Conservation (phyloP, 2,797 vertebrate genomes). For the Bradypodion ventrale region DNA sequence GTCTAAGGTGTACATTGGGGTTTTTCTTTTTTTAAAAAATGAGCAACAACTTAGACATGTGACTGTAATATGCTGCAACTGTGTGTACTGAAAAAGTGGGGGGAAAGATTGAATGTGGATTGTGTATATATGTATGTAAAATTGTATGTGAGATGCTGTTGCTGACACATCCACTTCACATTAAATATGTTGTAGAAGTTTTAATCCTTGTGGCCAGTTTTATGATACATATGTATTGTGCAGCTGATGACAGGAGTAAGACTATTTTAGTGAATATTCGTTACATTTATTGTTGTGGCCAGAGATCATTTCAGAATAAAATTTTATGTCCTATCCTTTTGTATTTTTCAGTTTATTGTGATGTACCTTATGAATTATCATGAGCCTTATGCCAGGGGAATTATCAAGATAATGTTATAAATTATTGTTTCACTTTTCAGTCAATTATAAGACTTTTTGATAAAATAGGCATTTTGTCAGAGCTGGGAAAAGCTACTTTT, state of each 20-base stretch:
- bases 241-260: slow-evolving; percentile 90
- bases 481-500: no score
- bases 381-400: background rate
- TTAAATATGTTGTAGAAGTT: slow-evolving; percentile 83
- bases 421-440: background rate
- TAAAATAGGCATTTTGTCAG: background rate
- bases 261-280: slow-evolving; percentile 96
- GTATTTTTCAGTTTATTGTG: slow-evolving; percentile 54
- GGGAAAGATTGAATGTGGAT: slow-evolving; percentile 85
- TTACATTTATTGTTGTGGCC: slow-evolving; percentile 98
- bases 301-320: slow-evolving; percentile 92
- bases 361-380: background rate
- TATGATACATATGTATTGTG: slow-evolving; percentile 97
- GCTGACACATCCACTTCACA: slow-evolving; percentile 86
- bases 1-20: slow-evolving; percentile 76
- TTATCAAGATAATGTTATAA: background rate
- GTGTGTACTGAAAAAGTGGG: slow-evolving; percentile 88
- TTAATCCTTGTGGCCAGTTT: slow-evolving; percentile 90
- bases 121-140: slow-evolving; percentile 85
- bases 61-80: slow-evolving; percentile 88
- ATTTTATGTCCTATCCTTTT: slow-evolving; percentile 80
- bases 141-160: slow-evolving; percentile 90
- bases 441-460: background rate
- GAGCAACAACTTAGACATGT: slow-evolving; percentile 82
- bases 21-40: slow-evolving; percentile 54